Percentiles rank a stretch among this genome's conserved stretches.
Evolutionary conservation across 2,797 vertebrate species (phyloP).

Genomic region (Carcharodon carcharias): DNA sequence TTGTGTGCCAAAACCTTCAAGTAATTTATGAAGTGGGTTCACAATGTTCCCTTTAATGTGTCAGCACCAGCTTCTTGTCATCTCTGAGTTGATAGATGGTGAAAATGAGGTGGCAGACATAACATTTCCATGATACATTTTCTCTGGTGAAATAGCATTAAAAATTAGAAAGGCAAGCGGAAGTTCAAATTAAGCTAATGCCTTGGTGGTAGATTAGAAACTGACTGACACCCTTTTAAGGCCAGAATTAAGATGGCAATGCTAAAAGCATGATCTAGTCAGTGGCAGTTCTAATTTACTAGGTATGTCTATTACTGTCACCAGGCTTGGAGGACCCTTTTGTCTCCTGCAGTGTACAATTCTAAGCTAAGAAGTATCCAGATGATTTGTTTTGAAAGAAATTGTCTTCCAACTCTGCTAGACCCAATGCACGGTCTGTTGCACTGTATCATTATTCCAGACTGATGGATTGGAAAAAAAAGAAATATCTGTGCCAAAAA

Average conservation of each 20-base stretch:
- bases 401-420: background rate
- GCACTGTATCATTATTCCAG: constrained; percentile 19
- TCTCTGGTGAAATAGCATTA: background rate
- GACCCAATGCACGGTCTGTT: background rate
- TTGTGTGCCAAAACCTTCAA: constrained; percentile 23
- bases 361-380: constrained; percentile 24
- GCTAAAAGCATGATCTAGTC: constrained; percentile 14
- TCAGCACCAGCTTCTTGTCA: constrained; percentile 10
- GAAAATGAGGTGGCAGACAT: background rate
- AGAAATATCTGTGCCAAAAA: background rate
- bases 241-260: background rate
- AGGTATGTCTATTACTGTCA: constrained; percentile 30
- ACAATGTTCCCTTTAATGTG: constrained; percentile 28
- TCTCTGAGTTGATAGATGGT: constrained; percentile 3
- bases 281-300: constrained; percentile 35
- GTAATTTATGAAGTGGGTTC: constrained; percentile 30
- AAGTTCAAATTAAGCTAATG: background rate
- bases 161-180: constrained; percentile 16
- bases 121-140: background rate
- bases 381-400: constrained; percentile 32
- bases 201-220: background rate
- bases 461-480: constrained; percentile 18
- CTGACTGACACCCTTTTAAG: constrained; percentile 3
- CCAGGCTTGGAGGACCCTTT: background rate
- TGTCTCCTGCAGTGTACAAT: background rate